These are phyloP conservation scores for Dermochelys coriacea DNA, from an alignment of 2,797 vertebrate species.

Conservation along the genomic window DNA sequence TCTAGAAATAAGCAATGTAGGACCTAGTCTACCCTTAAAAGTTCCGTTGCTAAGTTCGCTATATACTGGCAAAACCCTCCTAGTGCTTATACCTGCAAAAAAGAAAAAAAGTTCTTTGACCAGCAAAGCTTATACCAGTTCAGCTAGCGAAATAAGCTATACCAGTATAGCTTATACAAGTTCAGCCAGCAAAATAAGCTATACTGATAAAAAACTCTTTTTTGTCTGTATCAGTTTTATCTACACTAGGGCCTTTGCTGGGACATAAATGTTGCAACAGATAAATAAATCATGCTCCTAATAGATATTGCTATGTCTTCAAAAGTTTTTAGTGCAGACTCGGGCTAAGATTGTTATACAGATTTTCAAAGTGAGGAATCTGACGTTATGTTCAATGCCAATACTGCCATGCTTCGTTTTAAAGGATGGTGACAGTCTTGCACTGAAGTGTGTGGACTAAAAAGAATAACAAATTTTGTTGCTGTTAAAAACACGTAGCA, in stretches of 20 bases:
- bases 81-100: background rate
- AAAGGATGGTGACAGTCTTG: background rate
- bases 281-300: background rate
- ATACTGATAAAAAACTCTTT: background rate
- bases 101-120: background rate
- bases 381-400: background rate
- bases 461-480: background rate
- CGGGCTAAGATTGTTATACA: background rate
- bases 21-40: background rate
- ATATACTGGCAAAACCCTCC: background rate
- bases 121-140: background rate
- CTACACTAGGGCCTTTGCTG: background rate
- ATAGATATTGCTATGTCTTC: background rate
- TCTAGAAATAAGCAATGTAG: background rate
- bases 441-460: background rate
- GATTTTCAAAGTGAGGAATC: background rate
- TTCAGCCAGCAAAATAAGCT: background rate
- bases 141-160: too few relatives aligned
- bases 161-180: background rate
- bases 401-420: background rate
- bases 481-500: background rate
- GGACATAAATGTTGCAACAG: background rate
- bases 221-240: background rate
- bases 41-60: too few relatives aligned
- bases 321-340: background rate